phyloP scores from a whole-genome alignment of 2,888 invertebrate genomes.

The Ornithoptera priamus region DNA sequence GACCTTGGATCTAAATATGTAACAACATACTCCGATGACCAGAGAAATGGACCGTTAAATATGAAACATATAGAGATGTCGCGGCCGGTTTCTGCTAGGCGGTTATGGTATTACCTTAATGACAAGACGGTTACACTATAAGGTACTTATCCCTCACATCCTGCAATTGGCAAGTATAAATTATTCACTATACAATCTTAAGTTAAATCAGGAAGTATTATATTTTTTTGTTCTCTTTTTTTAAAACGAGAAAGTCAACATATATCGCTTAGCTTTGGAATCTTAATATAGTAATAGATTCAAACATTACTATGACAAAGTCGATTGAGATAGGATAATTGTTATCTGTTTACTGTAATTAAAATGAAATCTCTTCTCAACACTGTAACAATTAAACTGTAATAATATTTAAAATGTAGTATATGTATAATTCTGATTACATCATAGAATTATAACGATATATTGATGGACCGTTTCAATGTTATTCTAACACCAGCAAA shows the following conservation, averaged over 20 bases:
- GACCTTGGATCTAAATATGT: not conserved
- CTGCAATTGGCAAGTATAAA: slow-evolving; percentile 14
- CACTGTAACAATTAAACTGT: not conserved
- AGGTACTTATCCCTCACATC: slow-evolving; percentile 11
- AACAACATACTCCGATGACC: not conserved
- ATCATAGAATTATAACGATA: slow-evolving; percentile 38
- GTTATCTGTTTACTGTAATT: not conserved
- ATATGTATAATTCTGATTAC: slow-evolving; percentile 14
- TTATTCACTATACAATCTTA: slow-evolving; percentile 11
- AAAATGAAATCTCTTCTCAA: not conserved
- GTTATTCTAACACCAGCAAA: slow-evolving; percentile 35
- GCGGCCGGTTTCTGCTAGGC: slow-evolving; percentile 4
- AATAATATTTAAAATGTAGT: slow-evolving; percentile 2
- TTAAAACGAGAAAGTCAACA: not conserved
- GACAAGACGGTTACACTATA: slow-evolving; percentile 10
- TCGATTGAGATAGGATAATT: not conserved
- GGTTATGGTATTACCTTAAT: slow-evolving; percentile 21
- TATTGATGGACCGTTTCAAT: slow-evolving; percentile 37
- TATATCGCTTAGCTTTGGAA: not conserved
- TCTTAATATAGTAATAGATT: not conserved
- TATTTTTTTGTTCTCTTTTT: not conserved
- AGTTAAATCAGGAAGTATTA: slow-evolving; percentile 11
- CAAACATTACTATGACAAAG: not conserved
- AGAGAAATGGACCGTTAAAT: not conserved
- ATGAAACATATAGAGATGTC: slow-evolving; percentile 17